Evolutionary conservation across 2,888 invertebrate genomes (phyloP).

Genomic region (Apodemia mormo): DNA sequence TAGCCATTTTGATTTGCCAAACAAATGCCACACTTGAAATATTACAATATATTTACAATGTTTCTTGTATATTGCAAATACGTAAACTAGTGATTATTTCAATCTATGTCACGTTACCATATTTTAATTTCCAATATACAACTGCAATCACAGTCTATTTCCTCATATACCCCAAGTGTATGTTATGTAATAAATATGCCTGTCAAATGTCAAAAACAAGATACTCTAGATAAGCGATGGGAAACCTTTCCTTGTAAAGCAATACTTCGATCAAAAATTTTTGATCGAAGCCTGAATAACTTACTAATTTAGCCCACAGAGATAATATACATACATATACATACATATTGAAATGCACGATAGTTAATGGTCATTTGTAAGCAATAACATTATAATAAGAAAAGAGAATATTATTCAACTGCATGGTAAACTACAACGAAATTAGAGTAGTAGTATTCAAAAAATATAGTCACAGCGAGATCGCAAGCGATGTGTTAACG

Average conservation of each 20-base stretch:
- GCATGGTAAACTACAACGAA: too few species aligned
- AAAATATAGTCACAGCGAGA: too few species aligned
- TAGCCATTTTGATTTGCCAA: slow-evolving; percentile 42
- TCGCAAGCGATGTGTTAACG: too few species aligned
- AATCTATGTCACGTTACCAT: slow-evolving; percentile 8
- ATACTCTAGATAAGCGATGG: background rate
- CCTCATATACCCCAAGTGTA: background rate
- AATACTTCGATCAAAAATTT: too few species aligned
- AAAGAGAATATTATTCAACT: too few species aligned
- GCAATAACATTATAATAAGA: too few species aligned
- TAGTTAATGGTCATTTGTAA: too few species aligned
- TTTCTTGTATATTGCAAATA: background rate
- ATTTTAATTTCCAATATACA: slow-evolving; percentile 7
- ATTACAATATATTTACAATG: background rate
- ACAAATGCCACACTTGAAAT: slow-evolving; percentile 9
- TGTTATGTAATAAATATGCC: background rate
- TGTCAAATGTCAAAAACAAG: slow-evolving; percentile 1
- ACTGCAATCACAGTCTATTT: background rate
- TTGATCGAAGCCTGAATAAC: too few species aligned
- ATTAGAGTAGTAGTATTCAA: too few species aligned
- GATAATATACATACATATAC: too few species aligned
- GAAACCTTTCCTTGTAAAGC: background rate
- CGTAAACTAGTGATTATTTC: slow-evolving; percentile 5
- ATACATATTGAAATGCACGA: too few species aligned
- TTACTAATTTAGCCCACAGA: too few species aligned